Conservation (phyloP, 2,888 invertebrate species). For the Drosophila barbarae region DNA sequence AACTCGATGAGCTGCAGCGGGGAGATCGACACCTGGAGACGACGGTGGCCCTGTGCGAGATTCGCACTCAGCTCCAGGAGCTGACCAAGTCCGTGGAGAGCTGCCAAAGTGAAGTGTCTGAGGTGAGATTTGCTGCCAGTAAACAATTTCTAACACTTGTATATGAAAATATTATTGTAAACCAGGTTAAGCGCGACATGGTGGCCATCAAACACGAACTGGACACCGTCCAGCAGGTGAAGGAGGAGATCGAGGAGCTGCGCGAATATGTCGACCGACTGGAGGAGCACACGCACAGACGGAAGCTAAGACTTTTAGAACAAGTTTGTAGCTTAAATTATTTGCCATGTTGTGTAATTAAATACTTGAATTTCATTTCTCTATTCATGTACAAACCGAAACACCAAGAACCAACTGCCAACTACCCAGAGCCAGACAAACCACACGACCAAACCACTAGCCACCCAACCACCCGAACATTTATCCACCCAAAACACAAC, state of each 20-base stretch:
- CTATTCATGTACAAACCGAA: conserved; percentile 74
- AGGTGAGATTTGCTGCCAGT: conserved; percentile 79
- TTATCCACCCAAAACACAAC: conserved; percentile 25
- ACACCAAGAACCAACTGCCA: conserved; percentile 31
- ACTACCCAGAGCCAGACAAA: conserved; percentile 30
- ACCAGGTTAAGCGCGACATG: conserved; percentile 93
- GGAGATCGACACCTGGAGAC: conserved; percentile 95
- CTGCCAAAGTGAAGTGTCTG: conserved; percentile 95
- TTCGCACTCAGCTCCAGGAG: conserved; percentile 94
- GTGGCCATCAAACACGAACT: conserved; percentile 96
- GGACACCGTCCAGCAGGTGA: conserved; percentile 96
- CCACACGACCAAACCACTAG: conserved; percentile 32
- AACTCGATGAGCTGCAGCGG: conserved; percentile 95
- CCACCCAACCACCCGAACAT: conserved; percentile 23
- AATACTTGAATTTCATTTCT: conserved; percentile 77
- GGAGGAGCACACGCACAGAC: conserved; percentile 93
- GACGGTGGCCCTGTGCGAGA: conserved; percentile 95
- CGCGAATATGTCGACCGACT: conserved; percentile 94
- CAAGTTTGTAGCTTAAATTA: conserved; percentile 85
- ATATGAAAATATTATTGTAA: too few species aligned
- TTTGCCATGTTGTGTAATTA: conserved; percentile 80
- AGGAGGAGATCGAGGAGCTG: conserved; percentile 95
- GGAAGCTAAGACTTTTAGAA: conserved; percentile 93
- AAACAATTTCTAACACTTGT: accelerated
- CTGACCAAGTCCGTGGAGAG: conserved; percentile 96